Base-by-base conservation (phyloP, 2,797 vertebrate species). In the Selene dorsalis region DNA sequence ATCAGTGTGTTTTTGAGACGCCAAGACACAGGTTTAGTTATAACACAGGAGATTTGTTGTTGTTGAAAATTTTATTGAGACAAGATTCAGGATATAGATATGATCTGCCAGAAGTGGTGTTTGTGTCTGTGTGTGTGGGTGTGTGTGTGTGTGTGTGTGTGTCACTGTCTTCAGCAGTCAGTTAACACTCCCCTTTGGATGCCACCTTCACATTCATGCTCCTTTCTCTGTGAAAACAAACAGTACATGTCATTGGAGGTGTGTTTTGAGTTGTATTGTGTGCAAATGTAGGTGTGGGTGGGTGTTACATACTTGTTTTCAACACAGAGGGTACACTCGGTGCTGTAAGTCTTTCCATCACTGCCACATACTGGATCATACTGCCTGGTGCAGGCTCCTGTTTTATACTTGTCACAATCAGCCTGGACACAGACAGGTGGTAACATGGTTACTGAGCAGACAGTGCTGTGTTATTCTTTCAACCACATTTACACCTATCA, bases 291-390 rank as follows among this genome's bases (percentile, higher is more conserved):
- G 30, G 10, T 45, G 53, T 20, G 8, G 53, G n/a, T 24, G 4
- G 28, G 10, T 47, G n/a, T 53, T 6, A 87, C 82, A 7, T 84
- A 22, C 90, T 76, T 84, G 82, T 83, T 90, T 1, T 38, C 0
- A n/a, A 47, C 43, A 66, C 90, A 91, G 7, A 91, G 82, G 17
- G 80, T n/a, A 85, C 90, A 90, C 41, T 85, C 63, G 0, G 74
- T 91, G 66, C 32, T 4, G 48, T 90, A 91, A 4, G 77, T 86
- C 0, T 9, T 3, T 65, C 86, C 86, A 72, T 91, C 86, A 20
- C 50, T 85, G 48, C 90, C 90, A 69, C 90, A 91, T 0, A 91
- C 77, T 17, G 89, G 90, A 72, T 85, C 59, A 12, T 26, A 75
- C 72, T 90, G 10, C 62, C 22, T 86, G 32, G 84, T 84, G 65